phyloP scores from a whole-genome alignment of 2,113 vertebrate genomes.

The Oxyruncus cristatus region DNA sequence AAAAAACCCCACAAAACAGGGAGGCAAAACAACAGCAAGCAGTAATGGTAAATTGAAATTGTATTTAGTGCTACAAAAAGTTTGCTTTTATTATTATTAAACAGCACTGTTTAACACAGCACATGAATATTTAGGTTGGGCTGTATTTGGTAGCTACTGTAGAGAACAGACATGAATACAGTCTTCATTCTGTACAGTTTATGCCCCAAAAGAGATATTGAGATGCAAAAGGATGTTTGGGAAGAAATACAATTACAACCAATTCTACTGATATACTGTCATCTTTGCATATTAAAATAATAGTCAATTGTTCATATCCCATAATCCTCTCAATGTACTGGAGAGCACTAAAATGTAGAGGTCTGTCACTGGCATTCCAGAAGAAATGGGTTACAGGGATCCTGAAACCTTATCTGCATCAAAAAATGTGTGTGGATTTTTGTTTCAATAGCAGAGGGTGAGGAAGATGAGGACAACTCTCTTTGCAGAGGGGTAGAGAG shows the following conservation, averaged over 20 bases:
- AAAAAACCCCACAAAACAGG: not conserved
- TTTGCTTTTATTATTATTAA: not conserved
- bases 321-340: not conserved
- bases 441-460: not conserved
- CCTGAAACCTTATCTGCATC: not conserved
- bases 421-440: not conserved
- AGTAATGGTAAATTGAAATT: not conserved
- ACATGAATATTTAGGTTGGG: not conserved
- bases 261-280: not conserved
- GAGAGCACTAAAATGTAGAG: not conserved
- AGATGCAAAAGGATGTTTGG: not conserved
- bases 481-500: not conserved
- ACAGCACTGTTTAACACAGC: not conserved
- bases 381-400: accelerated
- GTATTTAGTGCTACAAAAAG: not conserved
- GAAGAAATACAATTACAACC: not conserved
- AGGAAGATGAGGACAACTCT: not conserved
- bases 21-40: not conserved
- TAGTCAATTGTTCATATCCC: not conserved
- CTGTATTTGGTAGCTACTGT: not conserved
- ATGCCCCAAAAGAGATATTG: not conserved
- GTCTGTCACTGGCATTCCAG: not conserved
- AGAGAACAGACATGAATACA: not conserved
- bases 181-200: not conserved
- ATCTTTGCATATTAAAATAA: not conserved